Evolutionary conservation across 2,888 invertebrate genomes (phyloP), one percentile per base, ranked within the genome.

Genomic region (Agrochola macilenta): DNA sequence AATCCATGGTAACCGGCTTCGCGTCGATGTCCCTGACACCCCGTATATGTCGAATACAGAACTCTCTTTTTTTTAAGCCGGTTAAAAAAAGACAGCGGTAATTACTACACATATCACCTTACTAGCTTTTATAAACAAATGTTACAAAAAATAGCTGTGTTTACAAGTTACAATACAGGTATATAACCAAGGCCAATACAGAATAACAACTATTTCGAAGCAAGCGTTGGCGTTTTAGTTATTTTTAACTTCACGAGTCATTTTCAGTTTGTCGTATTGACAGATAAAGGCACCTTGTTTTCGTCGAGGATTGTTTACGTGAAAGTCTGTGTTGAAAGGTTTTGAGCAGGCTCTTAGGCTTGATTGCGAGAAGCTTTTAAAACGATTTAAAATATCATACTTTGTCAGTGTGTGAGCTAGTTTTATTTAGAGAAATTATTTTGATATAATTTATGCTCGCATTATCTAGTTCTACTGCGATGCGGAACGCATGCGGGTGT

Each of bases 241-340:
- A 83, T 74, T 74, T 86, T 74, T 83, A 85, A 49, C 61, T 9
- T 0, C 1, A 17, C 86, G 86, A 83, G 35, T 83, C 83, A 83
- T 39, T 43, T 68, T 54, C 26, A 65, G 63, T 72, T 64, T 78
- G 71, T 83, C 73, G 58, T 69, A 60, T 82, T 61, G 46, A 39
- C 82, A 52, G 81, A 58, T 61, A 74, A 52, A 43, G 30, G 11
- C 17, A 60, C 17, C 46, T 35, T 35, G 30, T 4, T 52, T 43
- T 20, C 26, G 69, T 30, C 23, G 49, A 26, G 9, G 12, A 57
- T 23, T 35, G 49, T 81, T 84, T 69, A 79, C 79, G 23, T 20
- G 30, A 26, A 49, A 79, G 23, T 57, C 5, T 78, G 8, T 12
- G 11, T 39, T 30, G 52, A 63, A 54, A 61, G 17, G 11, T 70